phyloP scores from a whole-genome alignment of 2,888 invertebrate genomes.

The Atrina japonica region DNA sequence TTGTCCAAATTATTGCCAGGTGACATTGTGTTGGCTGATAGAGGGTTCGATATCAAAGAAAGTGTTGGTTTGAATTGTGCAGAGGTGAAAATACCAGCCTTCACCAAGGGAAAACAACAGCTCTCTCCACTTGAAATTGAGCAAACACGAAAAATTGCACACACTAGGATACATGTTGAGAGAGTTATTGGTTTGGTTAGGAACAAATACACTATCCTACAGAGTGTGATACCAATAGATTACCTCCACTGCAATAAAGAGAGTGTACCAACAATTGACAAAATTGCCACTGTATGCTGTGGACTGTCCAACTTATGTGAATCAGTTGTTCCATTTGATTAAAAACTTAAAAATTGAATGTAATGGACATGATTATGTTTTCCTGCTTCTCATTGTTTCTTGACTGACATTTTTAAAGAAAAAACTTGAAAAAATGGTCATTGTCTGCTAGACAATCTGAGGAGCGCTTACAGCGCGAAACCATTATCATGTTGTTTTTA shows the following conservation, averaged over 20 bases:
- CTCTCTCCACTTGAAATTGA: constrained; percentile 47
- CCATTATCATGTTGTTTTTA: too few species aligned
- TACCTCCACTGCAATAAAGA: constrained; percentile 22
- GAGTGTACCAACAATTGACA: constrained; percentile 24
- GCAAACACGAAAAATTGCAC: constrained; percentile 46
- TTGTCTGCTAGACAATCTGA: too few species aligned
- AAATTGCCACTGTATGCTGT: constrained; percentile 34
- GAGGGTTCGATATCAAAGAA: constrained; percentile 43
- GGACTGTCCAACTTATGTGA: constrained; percentile 38
- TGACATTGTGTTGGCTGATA: constrained; percentile 47
- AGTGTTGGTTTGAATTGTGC: constrained; percentile 42
- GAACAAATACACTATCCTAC: constrained; percentile 51
- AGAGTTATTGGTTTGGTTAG: constrained; percentile 50
- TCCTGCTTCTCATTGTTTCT: too few species aligned
- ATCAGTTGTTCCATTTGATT: constrained; percentile 34
- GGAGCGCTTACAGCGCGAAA: too few species aligned
- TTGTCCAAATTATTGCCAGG: constrained; percentile 39
- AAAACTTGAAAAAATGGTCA: too few species aligned
- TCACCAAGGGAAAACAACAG: constrained; percentile 47
- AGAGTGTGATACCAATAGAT: constrained; percentile 39
- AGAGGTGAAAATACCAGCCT: constrained; percentile 47
- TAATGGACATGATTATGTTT: too few species aligned
- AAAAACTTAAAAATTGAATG: too few species aligned
- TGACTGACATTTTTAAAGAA: too few species aligned
- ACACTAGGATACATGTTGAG: constrained; percentile 51